These are phyloP conservation scores for Pandemis heparana DNA, from an alignment of 2,888 invertebrate species.

Conservation along the genomic window DNA sequence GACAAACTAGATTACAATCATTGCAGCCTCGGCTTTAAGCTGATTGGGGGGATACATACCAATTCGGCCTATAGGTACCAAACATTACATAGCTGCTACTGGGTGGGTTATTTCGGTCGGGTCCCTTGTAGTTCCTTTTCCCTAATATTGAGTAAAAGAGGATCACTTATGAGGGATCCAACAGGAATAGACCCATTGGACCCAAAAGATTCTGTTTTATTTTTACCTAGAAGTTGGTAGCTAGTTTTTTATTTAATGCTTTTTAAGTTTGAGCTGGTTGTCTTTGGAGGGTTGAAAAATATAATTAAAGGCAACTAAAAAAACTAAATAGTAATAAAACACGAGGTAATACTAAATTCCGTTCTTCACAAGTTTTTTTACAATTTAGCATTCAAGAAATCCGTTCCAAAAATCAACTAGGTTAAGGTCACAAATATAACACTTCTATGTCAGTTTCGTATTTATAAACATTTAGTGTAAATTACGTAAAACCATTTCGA, in stretches of 20 bases:
- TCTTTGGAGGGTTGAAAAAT: no score
- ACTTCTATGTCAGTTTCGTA: slow-evolving; percentile 10
- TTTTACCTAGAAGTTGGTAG: no score
- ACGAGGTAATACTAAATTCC: neutral
- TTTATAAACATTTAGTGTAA: slow-evolving; percentile 13
- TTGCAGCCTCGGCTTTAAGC: neutral
- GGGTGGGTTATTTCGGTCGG: neutral
- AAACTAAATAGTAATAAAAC: neutral
- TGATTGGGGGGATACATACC: neutral
- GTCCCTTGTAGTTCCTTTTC: no score
- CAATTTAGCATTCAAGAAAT: neutral
- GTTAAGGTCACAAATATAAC: slow-evolving; percentile 20
- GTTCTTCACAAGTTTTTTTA: neutral
- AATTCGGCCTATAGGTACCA: neutral
- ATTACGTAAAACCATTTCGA: slow-evolving; percentile 28
- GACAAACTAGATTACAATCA: slow-evolving; percentile 36
- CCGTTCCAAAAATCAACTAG: slow-evolving; percentile 9
- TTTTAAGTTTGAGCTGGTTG: no score
- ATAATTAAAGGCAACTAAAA: no score
- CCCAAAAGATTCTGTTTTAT: no score
- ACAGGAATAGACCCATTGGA: no score
- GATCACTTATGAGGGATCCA: no score
- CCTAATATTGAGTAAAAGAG: no score
- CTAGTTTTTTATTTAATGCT: no score
- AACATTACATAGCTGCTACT: neutral